Base-by-base conservation (phyloP, 1,140 invertebrate species). In the Augochlora pura region DNA sequence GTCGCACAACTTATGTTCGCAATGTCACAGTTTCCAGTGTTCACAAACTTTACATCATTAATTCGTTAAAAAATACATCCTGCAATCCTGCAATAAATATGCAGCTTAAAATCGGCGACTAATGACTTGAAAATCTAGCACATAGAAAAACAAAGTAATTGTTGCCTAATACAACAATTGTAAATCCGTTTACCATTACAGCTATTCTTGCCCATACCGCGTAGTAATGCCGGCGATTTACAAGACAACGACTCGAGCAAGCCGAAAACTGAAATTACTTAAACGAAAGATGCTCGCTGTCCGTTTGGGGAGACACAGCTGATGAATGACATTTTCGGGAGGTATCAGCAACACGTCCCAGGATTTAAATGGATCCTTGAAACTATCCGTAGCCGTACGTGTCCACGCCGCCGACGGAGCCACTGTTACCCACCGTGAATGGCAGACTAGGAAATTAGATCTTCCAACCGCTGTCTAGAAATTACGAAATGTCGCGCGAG, bases 401-500 rank as follows among this genome's bases (percentile, higher is more conserved):
- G 72, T 75, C 80, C 82, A 46, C 73, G 68, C 57, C 69, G 32
- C 76, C 60, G 80, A 81, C 78, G 77, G 82, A 71, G 87, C 54
- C 18, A 21, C 7, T 6, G 85, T 75, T 62, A 68, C 70, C 52
- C 68, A 66, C 60, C 73, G 23, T 78, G 78, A 86, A 88, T 88
- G 87, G 76, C 87, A 88, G 85, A 63, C 80, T 86, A 88, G 87
- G 87, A 88, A 88, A 88, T 88, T 88, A 88, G 86, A 87, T 88
- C 84, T 86, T 86, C 84, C 87, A 82, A 69, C 77, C 77, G 75
- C 77, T 86, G 86, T 88, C 87, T 88, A 86, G 86, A 78, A 88
- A 88, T 86, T 88, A 87, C 77, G 84, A 87, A 88, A 81, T 79
- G 86, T 88, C 86, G 72, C 78, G 60, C 62, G 71, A 86, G 81